Base-by-base conservation (phyloP, 2,113 vertebrate genomes). In the Ailurus styani region DNA sequence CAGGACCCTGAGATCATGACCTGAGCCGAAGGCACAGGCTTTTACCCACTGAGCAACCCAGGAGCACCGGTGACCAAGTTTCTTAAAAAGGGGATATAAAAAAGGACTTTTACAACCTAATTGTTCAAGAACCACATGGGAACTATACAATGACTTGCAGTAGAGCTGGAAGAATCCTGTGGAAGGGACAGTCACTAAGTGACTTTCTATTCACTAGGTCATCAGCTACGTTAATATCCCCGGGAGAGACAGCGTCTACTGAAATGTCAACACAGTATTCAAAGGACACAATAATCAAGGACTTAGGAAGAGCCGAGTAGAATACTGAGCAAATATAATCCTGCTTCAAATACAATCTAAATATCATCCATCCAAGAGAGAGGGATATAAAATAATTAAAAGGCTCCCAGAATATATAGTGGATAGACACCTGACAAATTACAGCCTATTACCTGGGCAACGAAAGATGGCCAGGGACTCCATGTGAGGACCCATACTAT, bases 261-360 rank as follows among this genome's bases (percentile, higher is more conserved):
- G 31, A 95, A 85, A 97, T 83, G 81, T 40, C 95, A 96, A 47
- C 15, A 85, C 23, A 83, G 77, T n/a, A 42, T 62, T 95, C 75
- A 90, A 50, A 92, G 47, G 64, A 47, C 21, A 81, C 18, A 79
- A 77, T 29, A 37, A 62, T 95, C 75, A 87, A 50, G 92, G n/a
- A 57, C 60, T 90, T 87, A 37, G 27, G 11, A 54, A 84, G 2
- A 89, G 42, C 11, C 78, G 90, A 85, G 83, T 60, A 89, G 23
- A 87, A 75, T 52, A 81, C 42, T 95, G 42, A 94, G 40, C 54
- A 96, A 93, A 95, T 68, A 86, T 85, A 97, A 88, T 96, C 29
- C 6, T 87, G 3, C 25, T n/a, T 47, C 34, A 93, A 87, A 92
- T 86, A 84, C 77, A 78, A 94, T 64, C 37, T 77, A 64, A 95